Base-by-base conservation (phyloP, 1,140 invertebrate genomes). In the Zaprionus africanus region DNA sequence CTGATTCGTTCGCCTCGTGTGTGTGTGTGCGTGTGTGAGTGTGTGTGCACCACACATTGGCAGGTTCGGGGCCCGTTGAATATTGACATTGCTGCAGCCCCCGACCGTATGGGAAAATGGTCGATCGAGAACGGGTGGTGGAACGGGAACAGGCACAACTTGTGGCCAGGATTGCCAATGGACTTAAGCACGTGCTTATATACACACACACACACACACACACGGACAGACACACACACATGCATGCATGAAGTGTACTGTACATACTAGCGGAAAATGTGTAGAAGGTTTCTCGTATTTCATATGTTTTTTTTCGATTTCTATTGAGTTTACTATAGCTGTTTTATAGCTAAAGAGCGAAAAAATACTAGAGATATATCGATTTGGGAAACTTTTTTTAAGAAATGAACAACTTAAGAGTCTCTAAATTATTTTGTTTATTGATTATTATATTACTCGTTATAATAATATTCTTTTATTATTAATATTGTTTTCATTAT, bases 1-100 rank as follows among this genome's bases (percentile, higher is more conserved):
- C 76, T 78, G 81, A 88, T 90, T 88, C 84, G 84, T 81, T 84
- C 84, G 84, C 84, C 81, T 51, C 19, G 12, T 49, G 22, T 54
- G 38, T 56, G 31, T n/a, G 1, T 24, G 19, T 12, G 24, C 5
- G 22, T 5, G 13, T 26, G 65, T 51, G 15, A 62, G 28, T 24
- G 56, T 43, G 56, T 53, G 68, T 58, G 57, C 12, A 54, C n/a
- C 67, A 51, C 60, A 71, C 68, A 71, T 64, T 66, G 62, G 56
- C 70, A 71, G 62, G 54, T 57, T 72, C 51, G 58, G 63, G 58
- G 63, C 51, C 38, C 59, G 59, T 75, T 62, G 68, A 76, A 59
- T 71, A 76, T 76, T 71, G 73, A 76, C 73, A 68, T 34, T 53
- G 70, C 70, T 68, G 64, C 64, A 67, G 64, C 46, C 46, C 49